phyloP scores from a whole-genome alignment of 1,140 invertebrate genomes.

The Heliconius himera region DNA sequence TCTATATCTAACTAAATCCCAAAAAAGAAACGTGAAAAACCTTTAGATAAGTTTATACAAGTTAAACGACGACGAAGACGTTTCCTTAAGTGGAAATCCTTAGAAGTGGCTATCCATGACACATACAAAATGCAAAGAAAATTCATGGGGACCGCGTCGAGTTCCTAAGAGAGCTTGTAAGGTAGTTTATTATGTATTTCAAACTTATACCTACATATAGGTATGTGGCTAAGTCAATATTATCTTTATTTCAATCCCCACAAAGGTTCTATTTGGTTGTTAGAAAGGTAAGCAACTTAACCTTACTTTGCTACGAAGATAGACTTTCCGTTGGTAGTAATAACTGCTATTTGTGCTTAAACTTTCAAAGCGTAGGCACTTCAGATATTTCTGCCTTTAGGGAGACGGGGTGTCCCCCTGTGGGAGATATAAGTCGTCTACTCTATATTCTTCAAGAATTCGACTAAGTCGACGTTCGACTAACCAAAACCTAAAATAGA shows the following conservation, averaged over 20 bases:
- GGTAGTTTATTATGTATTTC: conserved; percentile 16
- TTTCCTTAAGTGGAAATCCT: conserved; percentile 32
- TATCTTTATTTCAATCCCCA: conserved; percentile 13
- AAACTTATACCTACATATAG: conserved; percentile 4
- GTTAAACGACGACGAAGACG: not conserved
- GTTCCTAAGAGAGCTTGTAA: conserved; percentile 36
- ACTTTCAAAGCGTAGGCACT: conserved; percentile 8
- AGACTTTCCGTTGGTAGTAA: conserved; percentile 10
- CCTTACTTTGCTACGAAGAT: conserved; percentile 1
- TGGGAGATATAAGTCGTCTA: not conserved
- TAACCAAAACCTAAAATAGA: not conserved
- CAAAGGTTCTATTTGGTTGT: conserved; percentile 2
- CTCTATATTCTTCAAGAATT: not conserved
- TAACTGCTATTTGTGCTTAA: conserved; percentile 13
- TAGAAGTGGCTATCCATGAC: conserved; percentile 36
- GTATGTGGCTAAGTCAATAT: not conserved
- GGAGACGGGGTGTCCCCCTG: not conserved
- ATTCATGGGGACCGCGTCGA: conserved; percentile 34
- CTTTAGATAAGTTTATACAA: not conserved
- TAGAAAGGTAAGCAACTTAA: not conserved
- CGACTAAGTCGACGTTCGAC: not conserved
- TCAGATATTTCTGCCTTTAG: conserved; percentile 1
- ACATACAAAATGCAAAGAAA: conserved; percentile 41
- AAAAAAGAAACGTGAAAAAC: not conserved
- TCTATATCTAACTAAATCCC: too few relatives aligned